phyloP scores from a whole-genome alignment of 2,797 vertebrate species.

The Nyctalus aviator region DNA sequence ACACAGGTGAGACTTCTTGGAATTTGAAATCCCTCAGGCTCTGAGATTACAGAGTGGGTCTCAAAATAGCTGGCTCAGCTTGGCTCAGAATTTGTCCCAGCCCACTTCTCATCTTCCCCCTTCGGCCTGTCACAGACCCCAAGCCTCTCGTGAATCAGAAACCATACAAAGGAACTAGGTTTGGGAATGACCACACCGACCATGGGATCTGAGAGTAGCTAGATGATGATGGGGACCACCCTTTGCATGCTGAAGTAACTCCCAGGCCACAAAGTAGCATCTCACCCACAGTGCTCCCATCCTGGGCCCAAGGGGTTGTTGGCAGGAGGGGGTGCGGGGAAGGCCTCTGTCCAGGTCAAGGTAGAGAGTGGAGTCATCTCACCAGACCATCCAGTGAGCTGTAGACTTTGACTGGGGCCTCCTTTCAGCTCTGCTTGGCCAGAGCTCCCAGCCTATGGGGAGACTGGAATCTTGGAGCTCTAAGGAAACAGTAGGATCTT shows the following conservation, averaged over 20 bases:
- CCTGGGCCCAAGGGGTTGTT: neutral
- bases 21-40: neutral
- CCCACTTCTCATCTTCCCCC: neutral
- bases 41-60: neutral
- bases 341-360: neutral
- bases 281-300: neutral
- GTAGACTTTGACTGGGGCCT: neutral
- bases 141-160: neutral
- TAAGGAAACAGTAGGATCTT: neutral
- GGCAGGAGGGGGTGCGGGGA: neutral
- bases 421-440: neutral
- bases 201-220: neutral
- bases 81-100: constrained; percentile 1
- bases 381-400: neutral
- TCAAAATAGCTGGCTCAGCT: neutral
- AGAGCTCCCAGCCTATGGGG: neutral
- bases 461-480: neutral
- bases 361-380: neutral
- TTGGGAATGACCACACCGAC: neutral
- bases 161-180: neutral
- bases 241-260: neutral
- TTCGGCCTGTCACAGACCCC: neutral
- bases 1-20: neutral
- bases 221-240: neutral
- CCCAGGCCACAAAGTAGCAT: neutral